These are phyloP conservation scores for Lepilemur ruficaudatus DNA, from an alignment of 2,797 vertebrate species.

Conservation along the genomic window DNA sequence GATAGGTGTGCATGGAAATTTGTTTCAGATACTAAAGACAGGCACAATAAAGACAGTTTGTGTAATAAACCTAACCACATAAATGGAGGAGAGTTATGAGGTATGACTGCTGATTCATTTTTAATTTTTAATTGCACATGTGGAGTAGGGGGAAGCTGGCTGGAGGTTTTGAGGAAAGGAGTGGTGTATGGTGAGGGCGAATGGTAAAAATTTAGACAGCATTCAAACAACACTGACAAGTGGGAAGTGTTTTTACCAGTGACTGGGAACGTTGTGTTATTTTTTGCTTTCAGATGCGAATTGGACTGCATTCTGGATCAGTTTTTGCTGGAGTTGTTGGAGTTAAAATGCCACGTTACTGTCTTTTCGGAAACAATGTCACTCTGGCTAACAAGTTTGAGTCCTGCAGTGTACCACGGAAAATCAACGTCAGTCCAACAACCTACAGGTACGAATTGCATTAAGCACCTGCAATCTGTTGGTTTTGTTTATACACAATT, in stretches of 20 bases:
- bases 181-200: rapidly evolving
- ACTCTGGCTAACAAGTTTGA: slow-evolving; percentile 99
- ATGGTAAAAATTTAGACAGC: too few species aligned
- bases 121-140: background rate
- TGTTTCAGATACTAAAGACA: background rate
- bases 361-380: slow-evolving; percentile 99
- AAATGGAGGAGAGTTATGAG: background rate
- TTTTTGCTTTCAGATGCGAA: slow-evolving; percentile 92
- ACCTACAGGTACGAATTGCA: slow-evolving; percentile 91
- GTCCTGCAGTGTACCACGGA: slow-evolving; percentile 94
- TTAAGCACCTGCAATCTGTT: background rate
- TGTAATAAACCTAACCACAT: background rate
- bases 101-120: background rate
- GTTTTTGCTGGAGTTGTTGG: slow-evolving; percentile 98
- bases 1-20: background rate
- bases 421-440: slow-evolving; percentile 97
- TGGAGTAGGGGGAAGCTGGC: background rate
- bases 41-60: background rate
- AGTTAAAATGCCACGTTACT: slow-evolving; percentile 99
- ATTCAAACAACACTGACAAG: too few species aligned
- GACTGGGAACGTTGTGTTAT: background rate
- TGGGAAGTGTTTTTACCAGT: background rate
- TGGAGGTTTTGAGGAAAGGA: background rate
- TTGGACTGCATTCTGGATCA: slow-evolving; percentile 97
- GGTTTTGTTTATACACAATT: background rate